Evolutionary conservation across 1,140 invertebrate species (phyloP).

Genomic region (Pogonomyrmex barbatus): DNA sequence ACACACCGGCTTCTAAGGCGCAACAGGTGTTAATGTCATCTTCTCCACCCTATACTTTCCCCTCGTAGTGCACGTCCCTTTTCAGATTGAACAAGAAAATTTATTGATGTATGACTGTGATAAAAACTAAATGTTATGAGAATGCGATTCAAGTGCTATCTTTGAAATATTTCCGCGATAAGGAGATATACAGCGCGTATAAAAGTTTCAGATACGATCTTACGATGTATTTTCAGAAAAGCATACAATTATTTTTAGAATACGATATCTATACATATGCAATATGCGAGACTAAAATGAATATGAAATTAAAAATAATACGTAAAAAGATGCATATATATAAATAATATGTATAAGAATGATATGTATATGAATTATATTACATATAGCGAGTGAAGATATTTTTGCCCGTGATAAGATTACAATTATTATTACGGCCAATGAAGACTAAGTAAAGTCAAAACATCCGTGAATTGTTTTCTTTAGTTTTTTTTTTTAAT

Average conservation of each 20-base stretch:
- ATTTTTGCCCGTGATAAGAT: too few relatives aligned
- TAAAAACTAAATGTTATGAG: not conserved
- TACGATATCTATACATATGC: not conserved
- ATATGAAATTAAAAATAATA: slow-evolving; percentile 9
- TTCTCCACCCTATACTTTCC: slow-evolving; percentile 25
- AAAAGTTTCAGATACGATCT: not conserved
- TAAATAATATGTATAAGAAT: too few relatives aligned
- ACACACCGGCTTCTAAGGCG: slow-evolving; percentile 22
- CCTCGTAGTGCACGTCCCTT: not conserved
- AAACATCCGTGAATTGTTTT: too few relatives aligned
- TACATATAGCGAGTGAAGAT: too few relatives aligned
- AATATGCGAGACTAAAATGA: not conserved
- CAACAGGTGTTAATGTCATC: slow-evolving; percentile 55
- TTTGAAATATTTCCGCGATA: not conserved
- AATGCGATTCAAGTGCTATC: not conserved
- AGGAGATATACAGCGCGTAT: not conserved
- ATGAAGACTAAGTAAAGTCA: too few relatives aligned
- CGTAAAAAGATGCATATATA: not conserved
- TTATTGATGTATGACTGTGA: not conserved
- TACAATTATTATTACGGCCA: too few relatives aligned
- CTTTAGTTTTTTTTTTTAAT: too few relatives aligned
- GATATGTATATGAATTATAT: too few relatives aligned
- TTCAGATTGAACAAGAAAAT: not conserved
- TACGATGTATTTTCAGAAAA: not conserved
- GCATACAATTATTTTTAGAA: not conserved